Conservation (phyloP, 1,140 invertebrate genomes). For the Drosophila nasuta region DNA sequence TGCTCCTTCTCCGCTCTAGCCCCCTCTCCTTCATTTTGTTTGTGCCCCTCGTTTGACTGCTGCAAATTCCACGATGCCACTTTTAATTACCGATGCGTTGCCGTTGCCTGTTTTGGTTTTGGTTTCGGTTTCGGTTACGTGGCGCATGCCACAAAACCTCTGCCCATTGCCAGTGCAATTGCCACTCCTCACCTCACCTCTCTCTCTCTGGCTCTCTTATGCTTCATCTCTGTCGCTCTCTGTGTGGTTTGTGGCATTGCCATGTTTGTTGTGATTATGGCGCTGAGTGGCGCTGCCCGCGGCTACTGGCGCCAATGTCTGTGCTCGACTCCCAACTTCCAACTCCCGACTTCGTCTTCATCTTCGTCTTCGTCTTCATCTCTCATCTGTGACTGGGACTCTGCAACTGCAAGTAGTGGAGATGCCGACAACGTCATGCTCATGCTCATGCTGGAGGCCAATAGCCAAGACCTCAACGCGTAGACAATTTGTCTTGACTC, state of each 20-base stretch:
- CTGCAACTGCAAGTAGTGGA: constrained; percentile 41
- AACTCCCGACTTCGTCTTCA: neutral
- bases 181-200: constrained; percentile 7
- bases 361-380: no score
- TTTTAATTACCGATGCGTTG: constrained; percentile 67
- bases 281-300: constrained; percentile 70
- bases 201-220: constrained; percentile 12
- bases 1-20: no score
- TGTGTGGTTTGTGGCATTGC: constrained; percentile 51
- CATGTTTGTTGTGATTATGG: constrained; percentile 60
- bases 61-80: constrained; percentile 58
- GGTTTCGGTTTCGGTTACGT: constrained; percentile 62
- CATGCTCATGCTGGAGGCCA: constrained; percentile 73
- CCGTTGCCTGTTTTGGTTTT: constrained; percentile 64
- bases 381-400: neutral
- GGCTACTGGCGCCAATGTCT: constrained; percentile 56
- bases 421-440: constrained; percentile 44
- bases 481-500: constrained; percentile 80
- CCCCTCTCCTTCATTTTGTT: neutral
- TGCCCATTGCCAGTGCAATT: constrained; percentile 52
- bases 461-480: constrained; percentile 80
- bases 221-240: constrained; percentile 1
- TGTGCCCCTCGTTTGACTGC: constrained; percentile 20
- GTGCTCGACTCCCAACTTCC: constrained; percentile 3
- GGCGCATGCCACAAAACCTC: constrained; percentile 76